phyloP scores from a whole-genome alignment of 1,140 invertebrate species.

The Grapholita molesta region DNA sequence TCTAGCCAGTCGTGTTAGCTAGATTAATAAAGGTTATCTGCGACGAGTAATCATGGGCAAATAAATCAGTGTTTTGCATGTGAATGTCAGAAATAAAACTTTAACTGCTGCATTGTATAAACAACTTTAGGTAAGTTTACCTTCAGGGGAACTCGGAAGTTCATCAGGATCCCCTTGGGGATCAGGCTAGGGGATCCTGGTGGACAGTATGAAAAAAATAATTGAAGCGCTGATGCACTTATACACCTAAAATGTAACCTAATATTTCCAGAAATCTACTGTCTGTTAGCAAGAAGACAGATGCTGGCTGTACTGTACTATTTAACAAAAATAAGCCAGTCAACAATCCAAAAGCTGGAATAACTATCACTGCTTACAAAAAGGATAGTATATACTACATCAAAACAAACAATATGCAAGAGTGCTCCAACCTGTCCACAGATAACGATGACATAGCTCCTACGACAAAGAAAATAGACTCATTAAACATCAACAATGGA shows the following conservation, averaged over 20 bases:
- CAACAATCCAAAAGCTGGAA: neutral
- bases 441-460: too few species aligned
- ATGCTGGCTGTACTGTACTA: neutral
- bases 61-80: neutral
- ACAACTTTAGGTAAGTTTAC: neutral
- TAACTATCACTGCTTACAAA: constrained; percentile 7
- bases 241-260: constrained; percentile 1
- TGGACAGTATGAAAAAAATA: neutral
- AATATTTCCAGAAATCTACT: neutral
- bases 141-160: neutral
- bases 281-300: neutral
- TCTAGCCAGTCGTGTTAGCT: neutral
- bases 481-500: too few species aligned
- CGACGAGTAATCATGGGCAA: neutral
- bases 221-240: neutral
- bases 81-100: neutral
- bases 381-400: constrained; percentile 5
- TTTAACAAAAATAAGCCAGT: constrained; percentile 9
- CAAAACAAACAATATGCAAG: too few species aligned
- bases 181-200: neutral
- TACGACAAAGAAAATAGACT: too few species aligned
- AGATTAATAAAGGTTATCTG: neutral
- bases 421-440: too few species aligned
- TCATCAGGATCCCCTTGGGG: neutral
- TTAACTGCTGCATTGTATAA: neutral